Evolutionary conservation across 2,113 vertebrate species (phyloP).

Genomic region (Oreotrochilus melanogaster): DNA sequence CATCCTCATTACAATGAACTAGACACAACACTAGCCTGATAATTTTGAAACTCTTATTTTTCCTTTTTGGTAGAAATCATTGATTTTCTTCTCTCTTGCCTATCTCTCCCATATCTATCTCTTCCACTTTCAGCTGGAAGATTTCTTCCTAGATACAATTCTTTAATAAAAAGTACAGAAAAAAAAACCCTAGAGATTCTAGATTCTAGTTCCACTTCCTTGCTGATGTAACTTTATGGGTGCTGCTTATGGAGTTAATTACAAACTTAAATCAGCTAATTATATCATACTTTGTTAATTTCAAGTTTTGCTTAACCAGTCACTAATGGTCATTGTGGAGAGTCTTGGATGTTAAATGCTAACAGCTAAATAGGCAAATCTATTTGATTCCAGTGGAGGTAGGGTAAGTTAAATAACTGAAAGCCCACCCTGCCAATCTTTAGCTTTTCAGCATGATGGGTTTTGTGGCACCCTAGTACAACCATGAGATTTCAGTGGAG

Average conservation of each 20-base stretch:
- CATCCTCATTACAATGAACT: not conserved
- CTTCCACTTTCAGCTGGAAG: not conserved
- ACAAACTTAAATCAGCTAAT: not conserved
- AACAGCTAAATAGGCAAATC: not conserved
- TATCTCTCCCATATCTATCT: not conserved
- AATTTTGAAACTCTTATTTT: not conserved
- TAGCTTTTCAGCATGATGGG: not conserved
- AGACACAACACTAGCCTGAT: not conserved
- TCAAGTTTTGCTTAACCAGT: not conserved
- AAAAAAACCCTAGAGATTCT: rapidly evolving
- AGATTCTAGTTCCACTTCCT: not conserved
- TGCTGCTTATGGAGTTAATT: not conserved
- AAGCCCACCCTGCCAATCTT: not conserved
- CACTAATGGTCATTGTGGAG: not conserved
- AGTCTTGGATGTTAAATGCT: rapidly evolving
- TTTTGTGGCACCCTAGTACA: not conserved
- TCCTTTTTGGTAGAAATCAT: not conserved
- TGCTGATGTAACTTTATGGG: not conserved
- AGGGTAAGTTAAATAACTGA: not conserved
- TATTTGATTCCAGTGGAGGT: not conserved
- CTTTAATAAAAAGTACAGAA: not conserved
- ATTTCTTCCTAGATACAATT: not conserved
- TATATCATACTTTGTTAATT: not conserved
- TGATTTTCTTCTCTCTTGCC: not conserved
- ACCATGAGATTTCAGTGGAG: rapidly evolving